Percentiles rank a stretch among this genome's conserved stretches.
These are phyloP conservation scores for Crotalus viridis DNA, from an alignment of 2,113 vertebrate genomes.

Conservation along the genomic window DNA sequence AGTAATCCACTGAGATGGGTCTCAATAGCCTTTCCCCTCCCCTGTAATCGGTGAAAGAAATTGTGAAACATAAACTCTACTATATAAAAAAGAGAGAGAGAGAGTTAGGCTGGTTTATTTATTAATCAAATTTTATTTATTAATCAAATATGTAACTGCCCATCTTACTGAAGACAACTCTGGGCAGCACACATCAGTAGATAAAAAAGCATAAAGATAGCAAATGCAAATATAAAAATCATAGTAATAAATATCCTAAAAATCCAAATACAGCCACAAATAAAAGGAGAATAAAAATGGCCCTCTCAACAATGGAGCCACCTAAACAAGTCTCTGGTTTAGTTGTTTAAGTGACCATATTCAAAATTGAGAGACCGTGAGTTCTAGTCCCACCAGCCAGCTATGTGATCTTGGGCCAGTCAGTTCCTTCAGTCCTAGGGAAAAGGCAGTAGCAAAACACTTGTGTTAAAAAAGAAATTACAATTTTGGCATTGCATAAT, in stretches of 20 bases:
- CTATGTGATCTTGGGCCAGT: not conserved
- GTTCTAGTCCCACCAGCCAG: not conserved
- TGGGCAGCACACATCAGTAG: not conserved
- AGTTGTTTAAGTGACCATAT: not conserved
- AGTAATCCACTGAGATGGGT: not conserved
- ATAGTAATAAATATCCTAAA: not conserved
- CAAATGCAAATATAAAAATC: not conserved
- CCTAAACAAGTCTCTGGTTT: not conserved
- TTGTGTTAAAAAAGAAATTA: not conserved
- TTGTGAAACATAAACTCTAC: not conserved
- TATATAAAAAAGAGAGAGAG: not conserved
- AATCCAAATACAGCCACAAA: not conserved
- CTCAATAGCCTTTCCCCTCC: not conserved
- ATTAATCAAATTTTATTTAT: not conserved
- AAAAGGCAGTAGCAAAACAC: not conserved
- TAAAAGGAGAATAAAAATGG: not conserved
- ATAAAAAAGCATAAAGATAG: not conserved
- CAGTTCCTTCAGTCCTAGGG: not conserved
- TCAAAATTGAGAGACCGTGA: not conserved
- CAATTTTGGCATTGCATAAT: not conserved
- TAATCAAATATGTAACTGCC: not conserved
- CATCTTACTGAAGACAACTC: not conserved
- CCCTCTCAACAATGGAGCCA: not conserved
- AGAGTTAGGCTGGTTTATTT: not conserved
- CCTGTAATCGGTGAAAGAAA: not conserved